Conservation (phyloP, 2,113 vertebrate species). For the Sapajus apella region DNA sequence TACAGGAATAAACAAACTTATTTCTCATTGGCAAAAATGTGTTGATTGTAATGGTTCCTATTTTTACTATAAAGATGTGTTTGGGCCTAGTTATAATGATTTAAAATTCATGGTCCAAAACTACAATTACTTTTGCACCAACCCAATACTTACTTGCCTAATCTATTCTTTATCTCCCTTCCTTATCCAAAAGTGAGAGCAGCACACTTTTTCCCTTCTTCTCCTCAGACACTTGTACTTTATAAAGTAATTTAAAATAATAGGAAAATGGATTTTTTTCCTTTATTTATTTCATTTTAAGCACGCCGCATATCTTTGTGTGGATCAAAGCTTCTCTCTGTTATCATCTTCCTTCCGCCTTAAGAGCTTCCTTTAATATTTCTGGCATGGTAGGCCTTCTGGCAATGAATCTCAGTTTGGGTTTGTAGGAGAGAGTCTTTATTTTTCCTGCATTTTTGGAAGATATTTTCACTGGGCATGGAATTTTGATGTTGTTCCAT, state of each 20-base stretch:
- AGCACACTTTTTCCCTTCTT: background rate
- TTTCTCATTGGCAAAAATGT: no score
- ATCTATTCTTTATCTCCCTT: background rate
- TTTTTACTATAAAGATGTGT: no score
- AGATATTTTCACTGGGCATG: background rate
- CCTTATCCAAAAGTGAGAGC: background rate
- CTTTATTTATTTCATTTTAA: background rate
- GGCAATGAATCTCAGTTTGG: background rate
- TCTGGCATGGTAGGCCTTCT: background rate
- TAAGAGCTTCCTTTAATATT: background rate
- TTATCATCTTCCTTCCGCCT: background rate
- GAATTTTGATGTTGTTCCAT: background rate
- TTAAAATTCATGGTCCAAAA: background rate
- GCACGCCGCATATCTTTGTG: background rate
- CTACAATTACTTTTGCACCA: no score
- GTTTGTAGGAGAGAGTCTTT: background rate
- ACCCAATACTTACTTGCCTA: background rate
- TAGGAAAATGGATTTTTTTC: background rate
- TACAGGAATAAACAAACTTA: background rate
- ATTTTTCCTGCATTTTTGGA: background rate
- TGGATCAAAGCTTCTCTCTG: background rate
- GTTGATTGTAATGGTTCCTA: no score
- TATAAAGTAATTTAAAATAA: background rate
- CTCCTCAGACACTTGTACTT: background rate
- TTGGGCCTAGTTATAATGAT: no score